Percentiles rank a stretch among this genome's conserved stretches.
phyloP scores from a whole-genome alignment of 1,140 invertebrate species.

The Zaprionus lachaisei region DNA sequence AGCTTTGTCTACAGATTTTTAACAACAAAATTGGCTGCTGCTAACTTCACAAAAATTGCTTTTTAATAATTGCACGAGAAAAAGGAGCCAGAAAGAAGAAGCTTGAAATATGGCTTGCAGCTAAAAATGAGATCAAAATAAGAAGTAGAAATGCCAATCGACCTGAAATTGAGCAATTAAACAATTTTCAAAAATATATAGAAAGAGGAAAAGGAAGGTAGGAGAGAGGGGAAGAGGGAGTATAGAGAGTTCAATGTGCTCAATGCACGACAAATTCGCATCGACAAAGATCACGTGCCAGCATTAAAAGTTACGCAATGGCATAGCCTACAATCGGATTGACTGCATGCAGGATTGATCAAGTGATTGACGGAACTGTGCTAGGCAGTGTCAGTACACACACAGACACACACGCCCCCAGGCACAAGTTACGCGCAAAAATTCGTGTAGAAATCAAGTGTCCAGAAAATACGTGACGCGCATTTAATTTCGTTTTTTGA shows the following conservation, averaged over 20 bases:
- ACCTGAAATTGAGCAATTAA: constrained; percentile 59
- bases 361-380: constrained; percentile 77
- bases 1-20: background rate
- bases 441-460: constrained; percentile 52
- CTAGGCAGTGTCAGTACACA: constrained; percentile 53
- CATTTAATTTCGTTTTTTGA: constrained; percentile 53
- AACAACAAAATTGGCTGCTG: constrained; percentile 28
- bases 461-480: constrained; percentile 58
- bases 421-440: constrained; percentile 61
- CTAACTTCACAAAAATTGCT: constrained; percentile 41
- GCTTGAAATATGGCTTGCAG: constrained; percentile 43
- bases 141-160: constrained; percentile 42
- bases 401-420: constrained; percentile 35
- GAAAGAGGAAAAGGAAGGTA: background rate
- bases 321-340: constrained; percentile 17
- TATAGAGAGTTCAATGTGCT: constrained; percentile 59
- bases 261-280: constrained; percentile 44
- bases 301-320: constrained; percentile 52
- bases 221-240: background rate
- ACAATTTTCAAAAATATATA: constrained; percentile 35
- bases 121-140: constrained; percentile 27
- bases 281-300: constrained; percentile 53
- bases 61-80: constrained; percentile 51
- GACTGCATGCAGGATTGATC: constrained; percentile 23
- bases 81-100: constrained; percentile 19